Evolutionary conservation across 2,888 invertebrate genomes (phyloP), one percentile per base, ranked within the genome.

Genomic region (Lepidocyrtoides sp.): DNA sequence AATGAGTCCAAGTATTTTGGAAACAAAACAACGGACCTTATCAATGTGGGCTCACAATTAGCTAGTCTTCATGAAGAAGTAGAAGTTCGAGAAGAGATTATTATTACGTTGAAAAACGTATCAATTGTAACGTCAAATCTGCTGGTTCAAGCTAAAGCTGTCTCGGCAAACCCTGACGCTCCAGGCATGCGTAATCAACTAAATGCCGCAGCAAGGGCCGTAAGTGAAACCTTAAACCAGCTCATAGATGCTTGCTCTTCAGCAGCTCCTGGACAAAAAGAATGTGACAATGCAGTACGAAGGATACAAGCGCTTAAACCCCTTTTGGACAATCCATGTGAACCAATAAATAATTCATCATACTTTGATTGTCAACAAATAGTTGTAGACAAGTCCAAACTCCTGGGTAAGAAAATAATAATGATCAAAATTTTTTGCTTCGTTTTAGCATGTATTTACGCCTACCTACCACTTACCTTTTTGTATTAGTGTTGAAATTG

Each of bases 331-430:
- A 97, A 97, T 95, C 98, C 99, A 20, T 96, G 97, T 77, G 98
- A 99, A 95, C 98, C 99, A 0, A 96, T 99, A 94, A 97, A 97
- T 94, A 98, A 98, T 93, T 96, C 97, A 87, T 97, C 98, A 0
- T 99, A 99, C 96, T 99, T 98, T 95, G 99, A 99, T 94, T 98
- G 98, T 93, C 97, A 99, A 36, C 99, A 99, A 95, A 96, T 96
- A 20, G 98, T 99, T 2, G 98, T 98, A 93, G 97, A 97, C 60
- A 98, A 98, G 95, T 98, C 98, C 94, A 97, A 98, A 95, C 96
- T 97, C 29, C 95, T 98, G 81, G 97, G 96, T 96, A 86, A 95
- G 95, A 95, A 10, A 32, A 32, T 14, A 51, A 48, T 51, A 26
- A 51, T 51, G 2, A 63, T 32, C 14, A 66, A 54, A 54, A 5